Evolutionary conservation across 2,113 vertebrate species (phyloP), one percentile per base, ranked within the genome.

Genomic region (Microcebus lehilahytsara): DNA sequence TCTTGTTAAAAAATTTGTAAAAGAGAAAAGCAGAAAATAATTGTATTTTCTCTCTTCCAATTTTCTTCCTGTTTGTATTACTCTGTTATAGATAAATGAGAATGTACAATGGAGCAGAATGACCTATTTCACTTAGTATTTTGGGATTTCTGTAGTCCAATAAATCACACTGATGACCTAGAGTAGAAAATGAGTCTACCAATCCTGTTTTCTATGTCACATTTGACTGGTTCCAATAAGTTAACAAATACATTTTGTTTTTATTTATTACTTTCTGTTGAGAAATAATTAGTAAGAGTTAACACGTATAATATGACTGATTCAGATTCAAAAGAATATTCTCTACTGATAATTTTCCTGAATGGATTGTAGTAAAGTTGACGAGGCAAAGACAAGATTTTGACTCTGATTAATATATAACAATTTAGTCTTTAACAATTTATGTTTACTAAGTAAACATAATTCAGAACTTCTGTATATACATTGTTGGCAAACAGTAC

Each of bases 401-500:
- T 60, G 6, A 69, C 7, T 58, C 2, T 72, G 3, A 74, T 85
- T 72, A 71, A 56, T 25, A 77, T 14, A 6, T 16, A 62, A 46
- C 0, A 34, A 80, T 60, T 94, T 53, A 67, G 46, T 72, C 25
- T 32, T 46, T 46, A 46, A 46, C 46, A 46, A 46, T 46, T 46
- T 46, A 46, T 46, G 87, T 85, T 91, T 6, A 72, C 46, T 86
- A 91, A 84, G 16, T 67, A 91, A 95, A 83, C 27, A 32, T 34
- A 91, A 30, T 71, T 53, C 0, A 88, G 49, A 72, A 81, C 6
- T 80, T 93, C 9, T 72, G 34, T 37, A 40, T 78, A 37, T 30
- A 49, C 0, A 66, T 20, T 93, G 10, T 9, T 37, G 11, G 20
- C 3, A 46, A 75, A 74, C 86, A 17, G 1, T 12, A 92, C 53